These are phyloP conservation scores for Formicarius rufipectus DNA, from an alignment of 2,113 vertebrate species.

Conservation along the genomic window DNA sequence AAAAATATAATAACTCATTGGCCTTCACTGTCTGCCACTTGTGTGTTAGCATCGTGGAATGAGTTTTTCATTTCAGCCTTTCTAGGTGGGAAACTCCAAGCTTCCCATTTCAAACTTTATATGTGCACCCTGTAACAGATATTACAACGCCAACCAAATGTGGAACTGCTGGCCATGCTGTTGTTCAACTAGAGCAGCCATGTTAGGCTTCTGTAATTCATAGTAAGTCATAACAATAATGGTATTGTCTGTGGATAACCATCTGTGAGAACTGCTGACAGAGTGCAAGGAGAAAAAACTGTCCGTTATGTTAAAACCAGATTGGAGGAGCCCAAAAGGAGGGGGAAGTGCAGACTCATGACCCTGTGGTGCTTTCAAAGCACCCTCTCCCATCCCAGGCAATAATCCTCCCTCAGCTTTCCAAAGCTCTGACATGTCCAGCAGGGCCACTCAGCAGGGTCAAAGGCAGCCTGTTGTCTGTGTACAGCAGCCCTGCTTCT, in stretches of 20 bases:
- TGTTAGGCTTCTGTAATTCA: background rate
- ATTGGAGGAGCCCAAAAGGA: background rate
- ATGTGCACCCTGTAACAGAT: rapidly evolving
- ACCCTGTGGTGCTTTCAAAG: background rate
- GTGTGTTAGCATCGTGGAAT: rapidly evolving
- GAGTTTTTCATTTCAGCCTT: background rate
- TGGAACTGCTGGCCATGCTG: background rate
- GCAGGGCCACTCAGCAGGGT: background rate
- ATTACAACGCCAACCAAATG: background rate
- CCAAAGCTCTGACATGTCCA: background rate
- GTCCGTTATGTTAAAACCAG: background rate
- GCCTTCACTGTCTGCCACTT: background rate
- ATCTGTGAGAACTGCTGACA: constrained; percentile 15
- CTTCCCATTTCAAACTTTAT: background rate
- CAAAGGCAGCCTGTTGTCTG: background rate
- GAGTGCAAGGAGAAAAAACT: background rate
- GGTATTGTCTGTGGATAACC: background rate
- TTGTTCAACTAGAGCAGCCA: background rate
- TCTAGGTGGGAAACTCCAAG: background rate
- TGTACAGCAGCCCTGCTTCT: background rate
- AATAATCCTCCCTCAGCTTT: background rate
- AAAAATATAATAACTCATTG: background rate
- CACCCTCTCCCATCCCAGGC: background rate
- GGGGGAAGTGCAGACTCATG: background rate
- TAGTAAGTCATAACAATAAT: background rate